Evolutionary conservation across 2,113 vertebrate species (phyloP).

Genomic region (Microcebus murinus): DNA sequence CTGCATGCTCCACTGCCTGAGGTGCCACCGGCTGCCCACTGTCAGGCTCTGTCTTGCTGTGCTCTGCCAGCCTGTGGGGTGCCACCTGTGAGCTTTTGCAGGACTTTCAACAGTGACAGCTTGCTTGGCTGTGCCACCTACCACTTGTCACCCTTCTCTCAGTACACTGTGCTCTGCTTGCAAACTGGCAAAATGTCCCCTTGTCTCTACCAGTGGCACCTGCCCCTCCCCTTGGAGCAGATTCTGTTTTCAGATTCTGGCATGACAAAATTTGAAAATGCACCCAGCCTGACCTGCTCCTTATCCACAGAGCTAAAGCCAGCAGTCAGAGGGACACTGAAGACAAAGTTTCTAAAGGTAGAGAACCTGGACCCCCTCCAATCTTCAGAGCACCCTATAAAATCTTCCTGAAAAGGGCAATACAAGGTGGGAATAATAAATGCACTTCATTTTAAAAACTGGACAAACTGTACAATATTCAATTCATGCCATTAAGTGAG

Average conservation of each 20-base stretch:
- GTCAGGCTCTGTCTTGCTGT: not conserved
- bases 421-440: not conserved
- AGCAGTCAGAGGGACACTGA: not conserved
- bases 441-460: not conserved
- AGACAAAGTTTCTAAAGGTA: not conserved
- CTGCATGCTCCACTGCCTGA: not conserved
- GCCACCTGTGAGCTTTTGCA: not conserved
- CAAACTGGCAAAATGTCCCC: not conserved
- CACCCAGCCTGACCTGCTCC: not conserved
- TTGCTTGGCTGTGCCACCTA: not conserved
- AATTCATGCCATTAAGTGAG: not conserved
- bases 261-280: not conserved
- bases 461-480: not conserved
- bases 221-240: not conserved
- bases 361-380: not conserved
- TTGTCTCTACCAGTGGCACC: not conserved
- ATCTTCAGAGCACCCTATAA: not conserved
- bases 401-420: not conserved
- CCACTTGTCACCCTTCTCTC: not conserved
- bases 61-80: not conserved
- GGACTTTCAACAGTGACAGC: not conserved
- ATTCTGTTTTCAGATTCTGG: not conserved
- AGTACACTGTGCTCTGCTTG: not conserved
- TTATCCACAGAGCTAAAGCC: not conserved
- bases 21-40: rapidly evolving